Percentiles rank a stretch among this genome's conserved stretches.
Evolutionary conservation across 2,888 invertebrate species (phyloP).

Genomic region (Latheticus oryzae): DNA sequence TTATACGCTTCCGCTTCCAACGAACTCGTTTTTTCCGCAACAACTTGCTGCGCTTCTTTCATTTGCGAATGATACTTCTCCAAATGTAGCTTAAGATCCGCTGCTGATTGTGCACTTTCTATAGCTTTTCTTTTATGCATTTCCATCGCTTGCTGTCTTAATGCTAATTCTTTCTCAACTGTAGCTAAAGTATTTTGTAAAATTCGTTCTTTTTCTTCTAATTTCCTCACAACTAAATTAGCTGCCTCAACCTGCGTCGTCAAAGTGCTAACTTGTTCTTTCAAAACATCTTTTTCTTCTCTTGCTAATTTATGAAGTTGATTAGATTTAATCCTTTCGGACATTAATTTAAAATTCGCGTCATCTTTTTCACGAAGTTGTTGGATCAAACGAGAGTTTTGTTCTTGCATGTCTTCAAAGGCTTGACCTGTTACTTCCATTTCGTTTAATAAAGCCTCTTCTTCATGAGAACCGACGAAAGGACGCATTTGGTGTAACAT

Average conservation of each 20-base stretch:
- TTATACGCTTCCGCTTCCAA: conserved; percentile 97
- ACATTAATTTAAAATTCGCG: conserved; percentile 98
- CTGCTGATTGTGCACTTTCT: conserved; percentile 96
- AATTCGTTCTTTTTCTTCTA: conserved; percentile 96
- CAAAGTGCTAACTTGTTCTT: conserved; percentile 79
- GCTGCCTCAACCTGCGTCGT: conserved; percentile 85
- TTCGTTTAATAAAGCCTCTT: conserved; percentile 96
- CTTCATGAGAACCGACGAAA: conserved; percentile 85
- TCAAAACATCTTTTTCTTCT: conserved; percentile 94
- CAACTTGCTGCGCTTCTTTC: conserved; percentile 96
- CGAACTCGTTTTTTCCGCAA: conserved; percentile 96
- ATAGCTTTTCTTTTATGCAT: conserved; percentile 98
- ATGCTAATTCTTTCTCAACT: conserved; percentile 92
- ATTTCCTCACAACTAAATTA: conserved; percentile 90
- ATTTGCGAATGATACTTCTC: conserved; percentile 98
- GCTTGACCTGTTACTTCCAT: conserved; percentile 99
- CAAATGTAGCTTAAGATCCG: conserved; percentile 94
- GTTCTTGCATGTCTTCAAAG: conserved; percentile 99
- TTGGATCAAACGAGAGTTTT: conserved; percentile 94
- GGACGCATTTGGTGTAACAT: conserved; percentile 72
- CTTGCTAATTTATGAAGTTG: conserved; percentile 93
- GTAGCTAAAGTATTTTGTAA: conserved; percentile 92
- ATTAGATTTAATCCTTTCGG: conserved; percentile 95
- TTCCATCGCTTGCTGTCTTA: conserved; percentile 96
- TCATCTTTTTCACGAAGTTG: conserved; percentile 97